These are phyloP conservation scores for Calyptommatus sinebrachiatus DNA, from an alignment of 2,113 vertebrate species.

Conservation along the genomic window DNA sequence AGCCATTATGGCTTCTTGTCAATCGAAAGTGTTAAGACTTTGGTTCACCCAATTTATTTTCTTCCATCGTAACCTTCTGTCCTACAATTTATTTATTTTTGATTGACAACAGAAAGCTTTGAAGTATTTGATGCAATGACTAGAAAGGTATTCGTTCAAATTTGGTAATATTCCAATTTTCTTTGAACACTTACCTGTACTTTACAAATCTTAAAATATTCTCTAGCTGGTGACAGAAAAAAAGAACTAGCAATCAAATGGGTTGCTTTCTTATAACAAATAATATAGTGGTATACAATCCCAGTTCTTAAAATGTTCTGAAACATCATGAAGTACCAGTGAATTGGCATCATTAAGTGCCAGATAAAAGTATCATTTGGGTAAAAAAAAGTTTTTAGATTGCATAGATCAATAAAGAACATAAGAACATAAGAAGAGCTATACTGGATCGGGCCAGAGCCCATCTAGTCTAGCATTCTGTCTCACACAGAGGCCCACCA, in stretches of 20 bases:
- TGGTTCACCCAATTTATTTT: neutral
- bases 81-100: neutral
- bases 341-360: too few relatives aligned
- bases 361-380: neutral
- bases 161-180: neutral
- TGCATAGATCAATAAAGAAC: neutral
- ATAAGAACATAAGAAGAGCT: too few relatives aligned
- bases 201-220: neutral
- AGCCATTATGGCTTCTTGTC: too few relatives aligned
- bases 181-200: neutral
- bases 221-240: neutral
- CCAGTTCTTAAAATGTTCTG: too few relatives aligned
- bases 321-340: too few relatives aligned
- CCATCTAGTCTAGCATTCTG: too few relatives aligned
- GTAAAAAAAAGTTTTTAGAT: neutral
- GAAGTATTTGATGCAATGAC: neutral
- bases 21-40: neutral
- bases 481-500: too few relatives aligned
- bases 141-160: neutral
- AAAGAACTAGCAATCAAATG: neutral
- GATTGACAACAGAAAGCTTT: neutral
- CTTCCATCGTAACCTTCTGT: neutral
- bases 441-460: too few relatives aligned
- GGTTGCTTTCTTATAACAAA: neutral
- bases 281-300: neutral